Base-by-base conservation (phyloP, 2,888 invertebrate genomes). In the Synergus gifuensis region DNA sequence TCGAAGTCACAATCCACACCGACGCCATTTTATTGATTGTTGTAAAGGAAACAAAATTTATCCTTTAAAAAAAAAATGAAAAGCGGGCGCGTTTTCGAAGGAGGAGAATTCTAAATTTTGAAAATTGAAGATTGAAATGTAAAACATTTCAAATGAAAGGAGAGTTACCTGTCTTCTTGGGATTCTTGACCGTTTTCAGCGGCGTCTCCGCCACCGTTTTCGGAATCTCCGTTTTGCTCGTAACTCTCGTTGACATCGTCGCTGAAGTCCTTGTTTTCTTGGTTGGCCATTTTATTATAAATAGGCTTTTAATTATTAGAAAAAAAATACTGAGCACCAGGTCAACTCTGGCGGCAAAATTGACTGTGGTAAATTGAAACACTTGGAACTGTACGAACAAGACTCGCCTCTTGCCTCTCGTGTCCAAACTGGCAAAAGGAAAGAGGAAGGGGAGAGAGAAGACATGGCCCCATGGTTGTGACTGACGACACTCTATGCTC, bases 191-290 rank as follows among this genome's bases (percentile, higher is more conserved):
- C 95, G 93, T 95, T 95, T 91, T 96, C 96, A 88, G 94, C 94
- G 89, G 94, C 94, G 90, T 94, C 95, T 91, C 95, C 96, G 87
- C 95, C 95, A 90, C 95, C 95, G 91, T 95, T 95, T 92, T 95
- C 95, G 81, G 93, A 93, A 76, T 93, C 91, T 84, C 93, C 92
- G 89, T 94, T 93, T 93, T 95, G 95, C 28, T 84, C 84, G 46
- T 82, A 84, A 58, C 76, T 81, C 64, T 84, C 83, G 36, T 83
- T 83, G 80, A 92, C 88, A 84, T 92, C 92, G 83, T 92, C 92
- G 89, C 91, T 92, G 89, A 92, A 92, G 85, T 92, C 92, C 88
- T 92, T 92, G 82, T 89, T 91, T 86, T 92, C 92, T 87, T 91
- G 91, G 85, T 91, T 91, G 81, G 90, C 89, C 91, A 91, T 91